Percentiles rank a stretch among this genome's conserved stretches.
phyloP scores from a whole-genome alignment of 2,888 invertebrate species.

The Drosophila gaucha region DNA sequence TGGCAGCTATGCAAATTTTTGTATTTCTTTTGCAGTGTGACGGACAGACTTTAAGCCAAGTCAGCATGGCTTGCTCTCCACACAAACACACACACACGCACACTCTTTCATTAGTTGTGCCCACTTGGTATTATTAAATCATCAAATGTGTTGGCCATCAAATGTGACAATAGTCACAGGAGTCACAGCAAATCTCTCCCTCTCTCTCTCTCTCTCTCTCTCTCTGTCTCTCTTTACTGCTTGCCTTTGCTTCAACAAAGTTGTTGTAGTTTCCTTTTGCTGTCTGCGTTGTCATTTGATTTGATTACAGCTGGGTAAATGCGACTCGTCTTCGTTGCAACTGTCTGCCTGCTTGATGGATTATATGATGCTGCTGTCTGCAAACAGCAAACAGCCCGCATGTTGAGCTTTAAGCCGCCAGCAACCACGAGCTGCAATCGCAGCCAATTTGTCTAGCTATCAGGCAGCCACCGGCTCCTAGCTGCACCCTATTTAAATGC shows the following conservation, averaged over 20 bases:
- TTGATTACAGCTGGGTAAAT: constrained; percentile 69
- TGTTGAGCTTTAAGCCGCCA: constrained; percentile 54
- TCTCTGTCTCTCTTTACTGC: background rate
- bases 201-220: background rate
- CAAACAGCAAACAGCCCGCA: constrained; percentile 56
- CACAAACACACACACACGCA: constrained; percentile 8
- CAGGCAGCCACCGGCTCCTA: background rate
- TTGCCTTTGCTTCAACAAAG: constrained; percentile 37
- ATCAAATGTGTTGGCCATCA: constrained; percentile 75
- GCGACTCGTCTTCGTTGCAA: constrained; percentile 52
- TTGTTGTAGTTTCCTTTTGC: constrained; percentile 41
- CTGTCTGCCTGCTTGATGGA: constrained; percentile 75
- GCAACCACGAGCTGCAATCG: constrained; percentile 45
- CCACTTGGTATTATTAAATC: constrained; percentile 58
- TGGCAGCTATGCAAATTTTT: constrained; percentile 62
- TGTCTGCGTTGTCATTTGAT: constrained; percentile 72
- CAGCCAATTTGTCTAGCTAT: constrained; percentile 67
- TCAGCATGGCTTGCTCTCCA: constrained; percentile 1
- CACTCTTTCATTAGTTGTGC: constrained; percentile 34
- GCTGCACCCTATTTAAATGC: constrained; percentile 55
- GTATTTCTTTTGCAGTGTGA: constrained; percentile 8
- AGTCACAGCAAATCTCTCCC: constrained; percentile 7
- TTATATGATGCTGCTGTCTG: constrained; percentile 57
- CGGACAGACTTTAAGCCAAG: constrained; percentile 43
- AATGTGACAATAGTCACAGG: constrained; percentile 67